Base-by-base conservation (phyloP, 2,888 invertebrate genomes). In the Cataglyphis cursor region DNA sequence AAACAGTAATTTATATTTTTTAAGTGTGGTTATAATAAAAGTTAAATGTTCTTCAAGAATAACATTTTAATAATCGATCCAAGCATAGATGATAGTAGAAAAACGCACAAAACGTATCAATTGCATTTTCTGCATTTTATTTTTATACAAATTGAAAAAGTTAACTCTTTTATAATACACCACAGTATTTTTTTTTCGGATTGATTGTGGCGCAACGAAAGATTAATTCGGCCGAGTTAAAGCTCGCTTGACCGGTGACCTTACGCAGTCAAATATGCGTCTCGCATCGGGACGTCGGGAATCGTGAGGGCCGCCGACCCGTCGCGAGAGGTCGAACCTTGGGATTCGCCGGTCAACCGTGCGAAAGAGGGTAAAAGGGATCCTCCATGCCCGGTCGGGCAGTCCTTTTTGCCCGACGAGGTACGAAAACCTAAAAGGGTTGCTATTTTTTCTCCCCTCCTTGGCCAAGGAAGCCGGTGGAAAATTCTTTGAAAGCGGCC, bases 401-500 rank as follows among this genome's bases (percentile, higher is more conserved):
- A 48, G 68, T 48, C 38, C 65, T 65, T 75, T 73, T 73, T 28
- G 51, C 35, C 82, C 57, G 65, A 41, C 78, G 51, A 76, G 54
- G 44, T 75, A 70, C 51, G 61, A 80, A 66, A 81, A 72, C 62
- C 84, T 74, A 65, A 74, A 75, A 83, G 75, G 85, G 61, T 72
- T 38, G 70, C 75, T 70, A 68, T 81, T 80, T 83, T 85, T 73
- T 81, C 57, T 76, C 83, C 72, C 75, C 72, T 72, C 54, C 68
- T 44, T 73, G 81, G 72, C 41, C 66, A 68, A 75, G 75, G 76
- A 87, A 87, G 70, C 81, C 81, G 62, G 65, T 48, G 83, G 85
- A 82, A 87, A 87, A 84, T 85, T 85, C 85, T 81, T 83, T 83
- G 81, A 86, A 82, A 85, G 82, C 44, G 70, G 28, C 48, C 51